phyloP scores from a whole-genome alignment of 2,113 vertebrate genomes.

The rat (Rattus norvegicus) region GRCr8 NC_086030.1:47064501-47065000 shows the following conservation, averaged over 20 bases:
- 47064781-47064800: too few relatives aligned
- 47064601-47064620: neutral
- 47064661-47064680: neutral
- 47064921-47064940: neutral
- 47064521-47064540: neutral
- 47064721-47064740: neutral
- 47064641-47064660: neutral
- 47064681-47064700: neutral
- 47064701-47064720: neutral
- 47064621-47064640: neutral
- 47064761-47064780: neutral
- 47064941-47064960: neutral
- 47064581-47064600: neutral
- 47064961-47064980: neutral
- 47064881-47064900: neutral
- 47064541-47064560: neutral
- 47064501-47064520: neutral
- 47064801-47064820: neutral
- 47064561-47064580: neutral
- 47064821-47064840: neutral
- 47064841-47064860: neutral
- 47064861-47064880: neutral
- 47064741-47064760: neutral
- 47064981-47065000: too few relatives aligned
- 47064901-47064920: neutral